A percentile compares a stretch with the other conserved stretches of the same genome.
Evolutionary conservation across 2,888 invertebrate species (phyloP).

Genomic region (Panorpa germanica): DNA sequence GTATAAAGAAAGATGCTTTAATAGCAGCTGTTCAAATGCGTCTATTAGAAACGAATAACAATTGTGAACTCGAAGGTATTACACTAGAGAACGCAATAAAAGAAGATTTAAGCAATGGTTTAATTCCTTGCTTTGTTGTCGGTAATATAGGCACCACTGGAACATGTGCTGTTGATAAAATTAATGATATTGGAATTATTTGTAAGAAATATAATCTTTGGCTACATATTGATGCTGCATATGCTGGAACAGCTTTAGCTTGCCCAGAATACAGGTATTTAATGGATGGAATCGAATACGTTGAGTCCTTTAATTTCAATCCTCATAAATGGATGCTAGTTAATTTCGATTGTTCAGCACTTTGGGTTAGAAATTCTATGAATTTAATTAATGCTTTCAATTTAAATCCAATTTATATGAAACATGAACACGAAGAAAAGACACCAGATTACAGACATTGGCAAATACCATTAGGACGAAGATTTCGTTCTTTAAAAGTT

Average conservation of each 20-base stretch:
- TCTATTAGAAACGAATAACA: conserved; percentile 44
- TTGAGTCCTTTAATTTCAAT: conserved; percentile 10
- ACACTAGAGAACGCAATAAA: conserved; percentile 7
- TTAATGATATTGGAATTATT: background rate
- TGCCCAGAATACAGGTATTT: conserved; percentile 9
- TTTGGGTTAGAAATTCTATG: conserved; percentile 7
- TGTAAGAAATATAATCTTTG: conserved; percentile 10
- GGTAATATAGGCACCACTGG: conserved; percentile 9
- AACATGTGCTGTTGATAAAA: conserved; percentile 9
- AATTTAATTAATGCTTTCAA: conserved; percentile 5
- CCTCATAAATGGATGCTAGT: conserved; percentile 10
- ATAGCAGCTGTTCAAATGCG: conserved; percentile 19
- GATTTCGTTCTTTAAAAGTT: conserved; percentile 66
- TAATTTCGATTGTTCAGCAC: conserved; percentile 6
- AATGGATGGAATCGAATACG: conserved; percentile 3
- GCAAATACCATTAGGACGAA: conserved; percentile 67
- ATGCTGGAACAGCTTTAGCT: conserved; percentile 7
- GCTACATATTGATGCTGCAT: conserved; percentile 10
- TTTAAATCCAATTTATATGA: conserved; percentile 4
- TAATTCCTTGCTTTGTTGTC: conserved; percentile 10
- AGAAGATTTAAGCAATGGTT: conserved; percentile 7
- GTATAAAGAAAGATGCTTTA: conserved; percentile 7
- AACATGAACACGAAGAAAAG: conserved; percentile 28
- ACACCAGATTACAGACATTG: conserved; percentile 53
- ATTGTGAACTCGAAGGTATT: conserved; percentile 35